These are phyloP conservation scores for Cercopithecus petaurista DNA, from an alignment of 2,797 vertebrate species.

Conservation along the genomic window DNA sequence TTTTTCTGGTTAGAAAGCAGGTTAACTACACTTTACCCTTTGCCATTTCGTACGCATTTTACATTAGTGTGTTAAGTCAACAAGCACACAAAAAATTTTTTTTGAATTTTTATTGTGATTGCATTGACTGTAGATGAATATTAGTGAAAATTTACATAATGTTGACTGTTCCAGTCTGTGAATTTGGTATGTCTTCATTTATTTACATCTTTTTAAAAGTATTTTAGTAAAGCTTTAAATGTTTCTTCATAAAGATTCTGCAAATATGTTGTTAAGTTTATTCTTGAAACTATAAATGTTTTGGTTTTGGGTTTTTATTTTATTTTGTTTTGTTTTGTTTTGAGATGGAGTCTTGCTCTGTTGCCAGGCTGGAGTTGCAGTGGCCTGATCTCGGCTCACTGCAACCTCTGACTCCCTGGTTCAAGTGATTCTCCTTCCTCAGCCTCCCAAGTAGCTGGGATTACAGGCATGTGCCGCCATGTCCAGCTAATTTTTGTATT, in stretches of 20 bases:
- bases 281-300: neutral
- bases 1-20: neutral
- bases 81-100: neutral
- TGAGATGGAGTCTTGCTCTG: no score
- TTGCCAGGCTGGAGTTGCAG: no score
- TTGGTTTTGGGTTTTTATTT: neutral
- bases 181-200: neutral
- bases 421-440: no score
- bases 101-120: slow-evolving; percentile 3
- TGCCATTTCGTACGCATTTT: neutral
- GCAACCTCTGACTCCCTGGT: no score
- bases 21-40: neutral
- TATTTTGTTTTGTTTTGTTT: neutral
- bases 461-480: no score
- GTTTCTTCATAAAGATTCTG: neutral
- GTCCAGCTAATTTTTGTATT: no score
- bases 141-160: neutral
- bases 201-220: neutral
- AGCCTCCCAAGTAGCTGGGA: no score
- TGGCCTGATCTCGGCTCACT: no score
- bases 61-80: slow-evolving; percentile 9
- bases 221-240: slow-evolving; percentile 4
- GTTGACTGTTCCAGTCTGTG: neutral
- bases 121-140: neutral
- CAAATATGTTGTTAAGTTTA: neutral